These are phyloP conservation scores for Drosophila cyrtoloma DNA, from an alignment of 2,888 invertebrate genomes.

Conservation along the genomic window DNA sequence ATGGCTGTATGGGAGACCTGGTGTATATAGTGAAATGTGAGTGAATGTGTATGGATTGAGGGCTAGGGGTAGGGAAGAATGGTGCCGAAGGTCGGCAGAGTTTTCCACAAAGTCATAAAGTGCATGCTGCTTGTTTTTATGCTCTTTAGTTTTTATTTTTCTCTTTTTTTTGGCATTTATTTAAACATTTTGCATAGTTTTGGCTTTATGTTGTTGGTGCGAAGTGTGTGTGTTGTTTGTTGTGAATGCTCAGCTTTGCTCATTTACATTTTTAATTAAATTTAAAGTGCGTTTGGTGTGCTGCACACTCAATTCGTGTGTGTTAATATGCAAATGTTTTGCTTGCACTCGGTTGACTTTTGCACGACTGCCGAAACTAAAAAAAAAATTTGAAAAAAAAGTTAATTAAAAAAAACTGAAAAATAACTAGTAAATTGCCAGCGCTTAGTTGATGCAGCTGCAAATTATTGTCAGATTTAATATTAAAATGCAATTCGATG, in stretches of 20 bases:
- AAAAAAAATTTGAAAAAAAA: neutral
- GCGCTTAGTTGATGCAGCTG: neutral
- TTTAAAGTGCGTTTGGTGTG: constrained; percentile 57
- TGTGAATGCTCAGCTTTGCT: constrained; percentile 46
- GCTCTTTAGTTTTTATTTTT: constrained; percentile 35
- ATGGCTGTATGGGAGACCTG: constrained; percentile 59
- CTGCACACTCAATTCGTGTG: constrained; percentile 25
- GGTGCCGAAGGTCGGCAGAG: neutral
- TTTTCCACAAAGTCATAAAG: constrained; percentile 60
- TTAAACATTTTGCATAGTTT: constrained; percentile 32
- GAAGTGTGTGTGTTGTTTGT: constrained; percentile 14
- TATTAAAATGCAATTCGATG: constrained; percentile 3
- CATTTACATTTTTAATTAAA: constrained; percentile 78
- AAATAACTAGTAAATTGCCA: neutral
- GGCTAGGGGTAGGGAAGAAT: neutral
- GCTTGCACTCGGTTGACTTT: constrained; percentile 26
- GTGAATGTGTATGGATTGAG: neutral
- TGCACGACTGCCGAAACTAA: neutral
- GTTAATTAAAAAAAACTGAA: neutral
- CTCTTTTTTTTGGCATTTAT: constrained; percentile 31
- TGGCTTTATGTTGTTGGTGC: constrained; percentile 11
- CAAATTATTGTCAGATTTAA: neutral
- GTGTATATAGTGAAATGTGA: constrained; percentile 4
- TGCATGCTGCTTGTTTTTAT: constrained; percentile 57
- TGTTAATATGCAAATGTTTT: constrained; percentile 49